Evolutionary conservation across 2,113 vertebrate genomes (phyloP).

Genomic region (Phyllopteryx taeniolatus): DNA sequence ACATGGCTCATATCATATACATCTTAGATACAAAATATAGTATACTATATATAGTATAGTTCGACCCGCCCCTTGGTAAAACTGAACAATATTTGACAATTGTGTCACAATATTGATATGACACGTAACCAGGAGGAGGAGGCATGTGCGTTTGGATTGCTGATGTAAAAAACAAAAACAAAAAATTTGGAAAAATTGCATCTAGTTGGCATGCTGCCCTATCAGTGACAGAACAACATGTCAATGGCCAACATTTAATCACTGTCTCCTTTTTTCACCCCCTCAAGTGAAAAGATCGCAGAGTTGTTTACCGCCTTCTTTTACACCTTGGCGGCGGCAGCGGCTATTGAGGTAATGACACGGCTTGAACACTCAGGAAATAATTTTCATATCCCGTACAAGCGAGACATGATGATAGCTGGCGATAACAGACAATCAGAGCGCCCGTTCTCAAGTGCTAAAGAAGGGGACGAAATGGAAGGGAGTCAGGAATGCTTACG

Average conservation of each 20-base stretch:
- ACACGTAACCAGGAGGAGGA: neutral
- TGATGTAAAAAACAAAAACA: neutral
- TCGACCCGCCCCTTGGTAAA: neutral
- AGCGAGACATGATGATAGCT: constrained; percentile 69
- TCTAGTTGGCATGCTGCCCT: neutral
- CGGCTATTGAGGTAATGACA: constrained; percentile 70
- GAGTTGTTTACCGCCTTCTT: constrained; percentile 65
- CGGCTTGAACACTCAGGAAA: constrained; percentile 70
- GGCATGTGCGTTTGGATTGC: neutral
- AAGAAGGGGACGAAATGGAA: constrained; percentile 17
- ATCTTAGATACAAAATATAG: too few species aligned
- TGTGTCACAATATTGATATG: neutral
- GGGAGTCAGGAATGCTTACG: neutral
- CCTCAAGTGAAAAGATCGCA: neutral
- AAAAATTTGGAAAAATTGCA: neutral
- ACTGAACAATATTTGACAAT: neutral
- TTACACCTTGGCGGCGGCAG: constrained; percentile 54
- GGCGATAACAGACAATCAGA: constrained; percentile 75
- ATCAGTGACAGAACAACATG: constrained; percentile 31
- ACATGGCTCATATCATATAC: too few species aligned
- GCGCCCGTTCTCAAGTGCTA: constrained; percentile 60
- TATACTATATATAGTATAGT: neutral
- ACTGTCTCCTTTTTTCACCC: neutral
- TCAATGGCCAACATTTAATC: constrained; percentile 36
- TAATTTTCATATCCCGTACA: constrained; percentile 69